These are phyloP conservation scores for Zeuzera pyrina DNA, from an alignment of 2,888 invertebrate genomes.

Conservation along the genomic window DNA sequence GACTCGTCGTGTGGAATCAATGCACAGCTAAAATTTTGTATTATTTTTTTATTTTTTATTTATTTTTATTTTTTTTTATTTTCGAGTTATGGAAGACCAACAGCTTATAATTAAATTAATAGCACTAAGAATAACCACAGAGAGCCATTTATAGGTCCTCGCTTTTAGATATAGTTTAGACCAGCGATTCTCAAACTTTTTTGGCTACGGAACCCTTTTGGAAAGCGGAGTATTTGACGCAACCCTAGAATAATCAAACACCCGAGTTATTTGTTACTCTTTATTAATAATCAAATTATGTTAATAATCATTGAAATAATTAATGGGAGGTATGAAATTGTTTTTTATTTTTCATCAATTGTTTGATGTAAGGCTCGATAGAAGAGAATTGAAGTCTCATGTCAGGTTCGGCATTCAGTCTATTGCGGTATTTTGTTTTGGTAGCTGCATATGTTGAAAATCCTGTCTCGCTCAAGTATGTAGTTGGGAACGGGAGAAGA, in stretches of 20 bases:
- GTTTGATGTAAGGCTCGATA: conserved; percentile 21
- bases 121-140: too few species aligned
- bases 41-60: too few species aligned
- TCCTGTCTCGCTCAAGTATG: conserved; percentile 22
- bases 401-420: conserved; percentile 23
- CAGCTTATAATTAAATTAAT: too few species aligned
- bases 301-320: conserved; percentile 5
- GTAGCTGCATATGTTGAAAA: conserved; percentile 19
- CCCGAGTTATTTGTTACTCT: conserved; percentile 4
- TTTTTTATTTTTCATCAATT: conserved; percentile 20
- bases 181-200: conserved; percentile 5
- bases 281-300: conserved; percentile 2
- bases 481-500: conserved; percentile 19
- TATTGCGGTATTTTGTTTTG: conserved; percentile 23
- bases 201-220: conserved; percentile 5
- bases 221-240: conserved; percentile 4
- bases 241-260: conserved; percentile 5
- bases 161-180: too few species aligned
- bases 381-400: conserved; percentile 21
- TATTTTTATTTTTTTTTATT: too few species aligned
- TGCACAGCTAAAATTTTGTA: too few species aligned
- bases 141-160: too few species aligned
- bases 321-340: conserved; percentile 18
- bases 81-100: too few species aligned
- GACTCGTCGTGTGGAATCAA: too few species aligned